These are phyloP conservation scores for Paraplagusia blochii DNA, from an alignment of 2,113 vertebrate species.

Conservation along the genomic window DNA sequence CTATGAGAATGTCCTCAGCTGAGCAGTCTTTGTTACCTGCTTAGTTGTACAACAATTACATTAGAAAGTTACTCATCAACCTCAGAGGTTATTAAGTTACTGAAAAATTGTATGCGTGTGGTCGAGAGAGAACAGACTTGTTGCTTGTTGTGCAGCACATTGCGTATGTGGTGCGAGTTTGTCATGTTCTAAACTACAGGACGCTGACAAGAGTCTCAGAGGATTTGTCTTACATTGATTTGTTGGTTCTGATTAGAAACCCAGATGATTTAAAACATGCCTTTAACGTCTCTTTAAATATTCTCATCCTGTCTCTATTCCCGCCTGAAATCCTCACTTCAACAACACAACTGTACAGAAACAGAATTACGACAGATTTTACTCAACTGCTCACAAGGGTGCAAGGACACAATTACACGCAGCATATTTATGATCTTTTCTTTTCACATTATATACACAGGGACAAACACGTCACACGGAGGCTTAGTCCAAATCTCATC, in stretches of 20 bases:
- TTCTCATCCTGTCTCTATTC: conserved; percentile 62
- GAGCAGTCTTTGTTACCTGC: conserved; percentile 6
- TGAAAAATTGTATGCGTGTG: conserved; percentile 2
- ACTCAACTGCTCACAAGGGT: conserved; percentile 11
- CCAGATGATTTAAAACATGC: conserved; percentile 64
- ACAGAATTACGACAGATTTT: conserved; percentile 17
- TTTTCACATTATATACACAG: conserved; percentile 16
- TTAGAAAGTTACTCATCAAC: conserved; percentile 52
- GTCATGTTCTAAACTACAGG: conserved; percentile 41
- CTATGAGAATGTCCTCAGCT: conserved; percentile 48
- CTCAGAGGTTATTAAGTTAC: conserved; percentile 46
- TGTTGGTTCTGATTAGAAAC: conserved; percentile 63
- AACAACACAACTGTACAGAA: conserved; percentile 23
- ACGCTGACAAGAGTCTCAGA: conserved; percentile 40
- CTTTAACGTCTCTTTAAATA: conserved; percentile 51
- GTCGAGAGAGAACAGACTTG: not conserved
- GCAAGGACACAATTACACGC: not conserved
- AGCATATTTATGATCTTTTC: not conserved
- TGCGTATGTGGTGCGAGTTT: conserved; percentile 37
- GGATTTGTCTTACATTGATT: conserved; percentile 29
- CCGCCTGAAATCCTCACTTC: conserved; percentile 46
- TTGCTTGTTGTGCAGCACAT: conserved; percentile 19
- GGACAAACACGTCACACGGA: conserved; percentile 36
- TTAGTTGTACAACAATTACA: conserved; percentile 47
- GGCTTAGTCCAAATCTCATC: conserved; percentile 37